Percentiles rank a stretch among this genome's conserved stretches.
phyloP scores from a whole-genome alignment of 2,113 vertebrate species.

The Zingel zingel region DNA sequence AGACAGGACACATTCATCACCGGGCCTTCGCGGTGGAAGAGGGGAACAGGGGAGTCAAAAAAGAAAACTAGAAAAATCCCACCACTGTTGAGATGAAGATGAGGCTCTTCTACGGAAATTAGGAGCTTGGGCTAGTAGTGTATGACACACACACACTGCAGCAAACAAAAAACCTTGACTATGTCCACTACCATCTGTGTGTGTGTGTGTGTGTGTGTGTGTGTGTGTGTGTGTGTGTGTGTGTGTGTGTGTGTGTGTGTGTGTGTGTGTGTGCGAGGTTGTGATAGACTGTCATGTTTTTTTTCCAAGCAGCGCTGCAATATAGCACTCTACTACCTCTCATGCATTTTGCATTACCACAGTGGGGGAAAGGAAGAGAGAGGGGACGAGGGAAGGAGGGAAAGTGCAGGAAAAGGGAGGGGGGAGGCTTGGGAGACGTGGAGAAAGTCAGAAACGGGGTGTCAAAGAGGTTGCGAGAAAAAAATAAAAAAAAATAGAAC shows the following conservation, averaged over 20 bases:
- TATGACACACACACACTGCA: slow-evolving; percentile 27
- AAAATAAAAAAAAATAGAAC: slow-evolving; percentile 54
- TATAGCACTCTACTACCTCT: slow-evolving; percentile 40
- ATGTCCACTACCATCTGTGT: slow-evolving; percentile 42
- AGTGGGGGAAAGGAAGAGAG: background rate
- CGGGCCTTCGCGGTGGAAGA: background rate
- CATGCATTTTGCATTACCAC: slow-evolving; percentile 66
- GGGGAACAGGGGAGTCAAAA: background rate
- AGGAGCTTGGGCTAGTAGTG: slow-evolving; percentile 9
- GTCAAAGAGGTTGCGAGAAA: slow-evolving; percentile 19
- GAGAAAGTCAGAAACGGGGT: slow-evolving; percentile 13
- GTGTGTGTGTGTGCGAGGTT: slow-evolving; percentile 41
- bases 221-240: slow-evolving; percentile 56
- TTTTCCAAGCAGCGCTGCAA: background rate
- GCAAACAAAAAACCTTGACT: slow-evolving; percentile 3
- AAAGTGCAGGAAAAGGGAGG: background rate
- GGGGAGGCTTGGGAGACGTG: background rate
- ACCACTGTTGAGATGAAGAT: slow-evolving; percentile 30
- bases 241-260: slow-evolving; percentile 56
- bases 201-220: slow-evolving; percentile 57
- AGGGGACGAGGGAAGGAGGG: background rate
- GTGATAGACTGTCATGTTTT: slow-evolving; percentile 42
- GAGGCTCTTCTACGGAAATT: background rate
- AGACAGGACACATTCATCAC: slow-evolving; percentile 58
- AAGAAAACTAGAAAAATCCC: background rate